Base-by-base conservation (phyloP, 2,797 vertebrate genomes). In the Enoplosus armatus region DNA sequence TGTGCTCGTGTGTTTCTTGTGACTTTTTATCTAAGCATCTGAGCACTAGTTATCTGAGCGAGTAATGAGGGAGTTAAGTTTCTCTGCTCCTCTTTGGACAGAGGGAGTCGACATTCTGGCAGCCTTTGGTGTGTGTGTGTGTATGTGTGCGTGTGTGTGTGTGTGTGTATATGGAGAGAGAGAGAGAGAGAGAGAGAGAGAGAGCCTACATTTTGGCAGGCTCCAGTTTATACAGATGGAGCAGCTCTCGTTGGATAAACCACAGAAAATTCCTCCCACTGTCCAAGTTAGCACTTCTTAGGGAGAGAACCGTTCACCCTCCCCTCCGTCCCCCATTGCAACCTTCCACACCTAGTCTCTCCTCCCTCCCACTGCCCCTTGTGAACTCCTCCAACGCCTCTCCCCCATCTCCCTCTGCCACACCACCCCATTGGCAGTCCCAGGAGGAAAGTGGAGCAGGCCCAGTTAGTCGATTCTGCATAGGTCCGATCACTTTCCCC, bases 151-250 rank as follows among this genome's bases (percentile, higher is more conserved):
- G 70, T 79, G 80, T 78, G 79, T 66, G 47, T 75, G 63, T 72
- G 43, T 62, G 80, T 65, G 47, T 31, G 60, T 71, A 56, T 60
- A 11, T 65, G 48, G 75, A 74, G 85, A 89, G 79, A 75, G 87
- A 90, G 91, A n/a, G 75, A 74, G 85, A 89, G 75, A 74, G 85
- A 89, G 75, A 74, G 85, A 89, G 75, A 74, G 85, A 89, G 79
- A 75, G 87, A 90, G 91, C 85, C 92, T 92, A 92, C 94, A 89
- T 92, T 94, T 93, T 97, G 97, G 97, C 97, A 96, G 91, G 92
- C 91, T 47, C 82, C 94, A 97, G 97, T 98, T 99, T 99, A 97
- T 96, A 98, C 97, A 98, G 97, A 99, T 99, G 98, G 97, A 98
- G 97, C 95, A 96, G 96, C 96, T 97, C 97, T 97, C 96, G 95